Evolutionary conservation across 2,888 invertebrate genomes (phyloP).

Genomic region (Steromphala cineraria): DNA sequence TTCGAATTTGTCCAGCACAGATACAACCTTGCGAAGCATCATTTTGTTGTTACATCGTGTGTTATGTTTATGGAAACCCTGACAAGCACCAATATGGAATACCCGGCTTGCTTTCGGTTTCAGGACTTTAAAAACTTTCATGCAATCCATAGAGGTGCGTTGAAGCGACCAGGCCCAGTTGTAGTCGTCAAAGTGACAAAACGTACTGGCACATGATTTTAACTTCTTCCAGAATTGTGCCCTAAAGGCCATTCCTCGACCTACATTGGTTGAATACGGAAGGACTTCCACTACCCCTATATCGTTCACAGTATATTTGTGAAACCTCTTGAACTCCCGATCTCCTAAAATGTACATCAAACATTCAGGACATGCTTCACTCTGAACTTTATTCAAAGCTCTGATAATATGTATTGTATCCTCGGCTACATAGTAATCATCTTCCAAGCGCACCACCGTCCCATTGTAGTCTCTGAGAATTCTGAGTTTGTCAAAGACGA

Average conservation of each 20-base stretch:
- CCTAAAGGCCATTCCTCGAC: background rate
- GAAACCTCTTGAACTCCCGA: background rate
- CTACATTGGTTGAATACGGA: too few relatives aligned
- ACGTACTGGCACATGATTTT: background rate
- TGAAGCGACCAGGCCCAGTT: constrained; percentile 24
- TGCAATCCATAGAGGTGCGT: background rate
- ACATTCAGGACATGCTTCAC: background rate
- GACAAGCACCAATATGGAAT: too few relatives aligned
- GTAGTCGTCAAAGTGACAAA: constrained; percentile 24
- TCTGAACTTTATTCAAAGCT: background rate
- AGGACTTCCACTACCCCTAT: too few relatives aligned
- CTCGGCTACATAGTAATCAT: constrained; percentile 16
- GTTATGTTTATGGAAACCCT: too few relatives aligned
- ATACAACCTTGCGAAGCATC: too few relatives aligned
- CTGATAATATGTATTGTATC: constrained; percentile 5
- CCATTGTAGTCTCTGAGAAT: background rate
- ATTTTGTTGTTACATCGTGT: too few relatives aligned
- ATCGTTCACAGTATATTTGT: too few relatives aligned
- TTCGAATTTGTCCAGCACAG: too few relatives aligned
- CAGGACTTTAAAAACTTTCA: too few relatives aligned
- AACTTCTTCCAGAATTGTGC: constrained; percentile 9
- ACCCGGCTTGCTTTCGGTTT: too few relatives aligned
- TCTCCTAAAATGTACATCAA: background rate
- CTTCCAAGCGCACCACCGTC: constrained; percentile 10
- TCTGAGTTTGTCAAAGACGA: too few relatives aligned